Evolutionary conservation across 2,888 invertebrate genomes (phyloP).

Genomic region (Agapostemon virescens): DNA sequence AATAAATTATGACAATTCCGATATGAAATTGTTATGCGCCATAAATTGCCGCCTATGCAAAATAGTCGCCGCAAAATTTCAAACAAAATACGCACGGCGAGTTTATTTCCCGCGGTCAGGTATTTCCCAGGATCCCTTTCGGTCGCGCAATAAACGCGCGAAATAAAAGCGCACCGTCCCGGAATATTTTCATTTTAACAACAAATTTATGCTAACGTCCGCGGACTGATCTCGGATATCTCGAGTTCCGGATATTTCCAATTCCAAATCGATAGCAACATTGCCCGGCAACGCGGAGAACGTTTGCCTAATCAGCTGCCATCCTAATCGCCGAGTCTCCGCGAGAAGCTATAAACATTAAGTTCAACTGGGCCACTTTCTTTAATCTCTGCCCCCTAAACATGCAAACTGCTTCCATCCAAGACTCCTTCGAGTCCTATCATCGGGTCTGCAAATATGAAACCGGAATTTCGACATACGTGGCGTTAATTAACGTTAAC

Average conservation of each 20-base stretch:
- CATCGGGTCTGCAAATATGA: too few species aligned
- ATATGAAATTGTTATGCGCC: background rate
- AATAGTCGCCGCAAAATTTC: background rate
- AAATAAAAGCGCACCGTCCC: slow-evolving; percentile 7
- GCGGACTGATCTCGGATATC: slow-evolving; percentile 65
- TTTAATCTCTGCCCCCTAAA: background rate
- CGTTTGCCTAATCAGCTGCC: background rate
- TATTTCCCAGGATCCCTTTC: background rate
- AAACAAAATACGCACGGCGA: background rate
- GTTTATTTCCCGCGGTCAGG: background rate
- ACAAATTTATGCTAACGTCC: slow-evolving; percentile 28
- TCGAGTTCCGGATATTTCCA: slow-evolving; percentile 63
- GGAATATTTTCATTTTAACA: slow-evolving; percentile 16
- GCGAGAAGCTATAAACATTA: background rate
- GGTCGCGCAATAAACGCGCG: background rate
- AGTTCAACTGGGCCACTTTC: background rate
- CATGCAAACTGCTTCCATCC: background rate
- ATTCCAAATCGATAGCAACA: slow-evolving; percentile 51
- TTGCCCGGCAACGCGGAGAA: background rate
- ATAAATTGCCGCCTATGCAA: background rate
- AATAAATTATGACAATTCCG: too few species aligned
- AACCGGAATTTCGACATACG: too few species aligned
- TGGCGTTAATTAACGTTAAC: too few species aligned
- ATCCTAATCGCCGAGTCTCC: background rate
- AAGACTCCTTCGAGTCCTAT: background rate